Conservation (phyloP, 2,888 invertebrate genomes). For the Spodoptera picta region DNA sequence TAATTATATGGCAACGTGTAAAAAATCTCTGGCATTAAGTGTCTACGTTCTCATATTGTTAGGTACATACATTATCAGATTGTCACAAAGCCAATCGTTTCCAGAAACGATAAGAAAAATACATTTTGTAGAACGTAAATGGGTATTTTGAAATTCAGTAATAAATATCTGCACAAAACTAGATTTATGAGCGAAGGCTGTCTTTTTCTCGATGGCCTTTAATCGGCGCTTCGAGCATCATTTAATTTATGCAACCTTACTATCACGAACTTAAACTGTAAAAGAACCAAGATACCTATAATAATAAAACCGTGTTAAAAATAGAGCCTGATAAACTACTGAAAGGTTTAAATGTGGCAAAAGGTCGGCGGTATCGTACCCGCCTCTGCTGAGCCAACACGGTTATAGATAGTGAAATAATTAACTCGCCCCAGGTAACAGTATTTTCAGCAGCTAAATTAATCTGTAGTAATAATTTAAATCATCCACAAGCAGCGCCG, state of each 20-base stretch:
- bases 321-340: slow-evolving; percentile 33
- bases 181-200: too few species aligned
- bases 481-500: slow-evolving; percentile 35
- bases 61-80: too few species aligned
- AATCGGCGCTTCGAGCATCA: too few species aligned
- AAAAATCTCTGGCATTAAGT: too few species aligned
- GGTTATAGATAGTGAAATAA: slow-evolving; percentile 44
- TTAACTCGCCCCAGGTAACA: slow-evolving; percentile 47
- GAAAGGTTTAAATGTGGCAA: slow-evolving; percentile 40
- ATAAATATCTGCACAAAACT: too few species aligned
- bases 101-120: too few species aligned
- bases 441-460: slow-evolving; percentile 52
- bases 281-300: slow-evolving; percentile 20
- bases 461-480: slow-evolving; percentile 51
- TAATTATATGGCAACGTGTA: too few species aligned
- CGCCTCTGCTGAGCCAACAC: slow-evolving; percentile 30
- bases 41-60: too few species aligned
- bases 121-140: too few species aligned
- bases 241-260: neutral
- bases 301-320: slow-evolving; percentile 27
- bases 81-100: too few species aligned
- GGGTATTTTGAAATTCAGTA: too few species aligned
- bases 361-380: slow-evolving; percentile 38
- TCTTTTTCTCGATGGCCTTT: too few species aligned
- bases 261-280: slow-evolving; percentile 1